Evolutionary conservation across 2,797 vertebrate species (phyloP).

Genomic region (Momotus momota): DNA sequence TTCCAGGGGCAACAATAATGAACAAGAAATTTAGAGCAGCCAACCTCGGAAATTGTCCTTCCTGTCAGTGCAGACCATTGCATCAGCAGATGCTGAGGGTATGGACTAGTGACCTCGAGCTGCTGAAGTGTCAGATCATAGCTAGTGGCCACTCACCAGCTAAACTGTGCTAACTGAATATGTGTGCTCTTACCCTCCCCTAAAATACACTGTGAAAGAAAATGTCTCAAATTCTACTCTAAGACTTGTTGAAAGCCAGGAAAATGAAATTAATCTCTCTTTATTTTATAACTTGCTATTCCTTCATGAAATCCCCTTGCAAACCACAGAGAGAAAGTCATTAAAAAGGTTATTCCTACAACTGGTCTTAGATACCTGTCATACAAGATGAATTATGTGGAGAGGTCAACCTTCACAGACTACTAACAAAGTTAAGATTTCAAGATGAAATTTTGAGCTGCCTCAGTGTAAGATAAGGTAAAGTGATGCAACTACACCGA

Average conservation of each 20-base stretch:
- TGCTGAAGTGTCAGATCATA: not conserved
- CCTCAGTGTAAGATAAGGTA: not conserved
- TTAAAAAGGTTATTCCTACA: not conserved
- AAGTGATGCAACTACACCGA: not conserved
- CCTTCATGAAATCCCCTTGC: too few species aligned
- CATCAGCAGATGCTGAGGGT: not conserved
- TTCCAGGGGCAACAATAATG: not conserved
- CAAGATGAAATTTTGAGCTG: not conserved
- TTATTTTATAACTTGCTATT: too few species aligned
- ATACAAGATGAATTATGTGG: not conserved
- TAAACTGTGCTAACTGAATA: not conserved
- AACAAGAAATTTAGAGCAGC: not conserved
- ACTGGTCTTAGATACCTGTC: not conserved
- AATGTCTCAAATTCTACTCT: not conserved
- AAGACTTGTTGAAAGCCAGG: not conserved
- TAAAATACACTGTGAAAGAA: not conserved
- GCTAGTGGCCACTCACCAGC: not conserved
- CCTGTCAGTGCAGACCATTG: not conserved
- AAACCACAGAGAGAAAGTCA: too few species aligned
- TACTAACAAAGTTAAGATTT: not conserved
- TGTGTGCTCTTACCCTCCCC: not conserved
- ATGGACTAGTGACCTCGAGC: not conserved
- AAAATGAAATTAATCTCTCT: not conserved
- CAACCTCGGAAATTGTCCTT: not conserved
- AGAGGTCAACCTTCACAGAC: not conserved